Evolutionary conservation across 2,888 invertebrate species (phyloP).

Genomic region (Mantis religiosa): DNA sequence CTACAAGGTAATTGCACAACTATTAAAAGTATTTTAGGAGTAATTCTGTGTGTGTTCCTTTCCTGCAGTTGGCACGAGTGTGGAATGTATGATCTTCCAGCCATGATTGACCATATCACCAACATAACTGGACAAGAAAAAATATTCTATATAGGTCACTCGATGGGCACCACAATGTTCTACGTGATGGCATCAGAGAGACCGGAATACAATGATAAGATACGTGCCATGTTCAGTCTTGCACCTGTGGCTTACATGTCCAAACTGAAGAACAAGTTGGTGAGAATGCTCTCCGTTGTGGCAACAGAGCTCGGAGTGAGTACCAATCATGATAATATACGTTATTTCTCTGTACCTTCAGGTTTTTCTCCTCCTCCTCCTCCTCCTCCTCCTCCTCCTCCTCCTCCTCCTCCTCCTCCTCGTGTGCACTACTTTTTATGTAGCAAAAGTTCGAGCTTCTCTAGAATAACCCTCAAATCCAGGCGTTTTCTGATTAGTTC

Average conservation of each 20-base stretch:
- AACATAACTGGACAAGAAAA: constrained; percentile 48
- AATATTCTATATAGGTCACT: constrained; percentile 80
- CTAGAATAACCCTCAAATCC: no score
- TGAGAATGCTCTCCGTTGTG: neutral
- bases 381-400: no score
- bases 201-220: constrained; percentile 62
- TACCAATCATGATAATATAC: neutral
- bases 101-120: constrained; percentile 69
- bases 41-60: neutral
- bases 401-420: no score
- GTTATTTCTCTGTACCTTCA: no score
- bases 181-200: constrained; percentile 65
- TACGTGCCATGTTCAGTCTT: constrained; percentile 62
- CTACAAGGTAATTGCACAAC: no score
- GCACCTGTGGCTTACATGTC: constrained; percentile 62
- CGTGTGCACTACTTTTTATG: no score
- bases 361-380: no score
- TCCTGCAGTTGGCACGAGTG: constrained; percentile 81
- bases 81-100: constrained; percentile 80
- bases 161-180: constrained; percentile 80
- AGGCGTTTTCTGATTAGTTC: no score
- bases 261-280: neutral
- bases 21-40: no score
- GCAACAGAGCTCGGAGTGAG: neutral
- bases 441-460: no score